Conservation (phyloP, 2,113 vertebrate genomes). For the Verasper variegatus region DNA sequence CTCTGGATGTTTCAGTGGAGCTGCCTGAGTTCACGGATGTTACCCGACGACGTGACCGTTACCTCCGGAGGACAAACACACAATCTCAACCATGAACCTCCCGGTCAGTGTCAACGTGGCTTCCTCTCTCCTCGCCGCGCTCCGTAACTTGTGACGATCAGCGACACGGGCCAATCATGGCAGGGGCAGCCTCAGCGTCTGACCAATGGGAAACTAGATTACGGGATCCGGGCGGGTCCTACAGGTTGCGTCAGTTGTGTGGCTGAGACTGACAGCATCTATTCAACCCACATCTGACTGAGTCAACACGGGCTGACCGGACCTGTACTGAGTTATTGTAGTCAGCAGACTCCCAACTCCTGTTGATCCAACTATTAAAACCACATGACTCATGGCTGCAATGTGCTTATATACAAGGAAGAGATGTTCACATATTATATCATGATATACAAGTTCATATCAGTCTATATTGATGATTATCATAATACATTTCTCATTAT, state of each 20-base stretch:
- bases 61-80: not conserved
- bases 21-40: not conserved
- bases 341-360: not conserved
- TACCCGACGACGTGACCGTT: not conserved
- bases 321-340: too few relatives aligned
- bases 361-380: too few relatives aligned
- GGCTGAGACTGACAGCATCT: too few relatives aligned
- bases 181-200: accelerated
- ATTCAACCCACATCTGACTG: not conserved
- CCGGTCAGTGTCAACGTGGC: conserved; percentile 77
- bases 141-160: not conserved
- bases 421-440: too few relatives aligned
- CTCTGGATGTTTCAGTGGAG: not conserved
- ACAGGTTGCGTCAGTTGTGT: conserved; percentile 59
- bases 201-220: conserved; percentile 40
- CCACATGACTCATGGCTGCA: too few relatives aligned
- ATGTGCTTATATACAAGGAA: too few relatives aligned
- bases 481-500: too few relatives aligned
- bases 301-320: not conserved
- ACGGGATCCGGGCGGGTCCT: conserved; percentile 30
- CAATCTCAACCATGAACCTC: not conserved
- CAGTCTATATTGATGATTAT: too few relatives aligned
- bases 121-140: conserved; percentile 38
- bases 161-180: conserved; percentile 54
- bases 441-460: too few relatives aligned